Evolutionary conservation across 2,797 vertebrate genomes (phyloP).

Genomic region (Paedocypris micromegethes): DNA sequence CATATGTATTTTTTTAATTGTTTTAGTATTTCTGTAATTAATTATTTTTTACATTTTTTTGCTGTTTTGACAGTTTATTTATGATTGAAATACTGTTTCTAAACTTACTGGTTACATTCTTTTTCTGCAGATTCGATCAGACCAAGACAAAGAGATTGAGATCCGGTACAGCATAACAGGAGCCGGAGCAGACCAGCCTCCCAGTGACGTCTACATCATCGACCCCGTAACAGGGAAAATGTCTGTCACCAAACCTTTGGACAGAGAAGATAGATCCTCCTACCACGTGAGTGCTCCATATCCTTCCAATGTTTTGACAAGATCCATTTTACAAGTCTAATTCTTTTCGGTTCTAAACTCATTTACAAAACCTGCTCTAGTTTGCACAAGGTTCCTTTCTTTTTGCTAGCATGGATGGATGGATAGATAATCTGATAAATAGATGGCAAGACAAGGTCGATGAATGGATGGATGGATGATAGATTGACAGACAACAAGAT

Average conservation of each 20-base stretch:
- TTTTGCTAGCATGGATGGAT: conserved; percentile 19
- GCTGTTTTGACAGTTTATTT: neutral
- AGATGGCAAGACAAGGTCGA: too few species aligned
- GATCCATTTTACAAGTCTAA: neutral
- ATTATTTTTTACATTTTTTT: too few species aligned
- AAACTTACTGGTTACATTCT: conserved; percentile 7
- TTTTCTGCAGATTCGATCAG: conserved; percentile 86
- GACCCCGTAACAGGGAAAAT: conserved; percentile 93
- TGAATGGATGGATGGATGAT: too few species aligned
- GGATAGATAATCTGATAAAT: neutral
- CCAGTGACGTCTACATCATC: conserved; percentile 93
- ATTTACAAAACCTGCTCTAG: conserved; percentile 20
- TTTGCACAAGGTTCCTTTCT: conserved; percentile 7
- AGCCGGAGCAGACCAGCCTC: conserved; percentile 93
- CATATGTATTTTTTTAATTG: too few species aligned
- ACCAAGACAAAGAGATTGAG: conserved; percentile 94
- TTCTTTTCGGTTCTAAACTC: conserved; percentile 8
- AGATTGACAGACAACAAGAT: too few species aligned
- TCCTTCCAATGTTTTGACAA: neutral
- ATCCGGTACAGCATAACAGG: conserved; percentile 98
- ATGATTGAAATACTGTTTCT: conserved; percentile 8
- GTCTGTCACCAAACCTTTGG: conserved; percentile 94
- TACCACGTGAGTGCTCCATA: conserved; percentile 80
- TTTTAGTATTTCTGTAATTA: too few species aligned
- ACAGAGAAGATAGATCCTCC: conserved; percentile 91